A percentile compares a stretch with the other conserved stretches of the same genome.
Conservation (phyloP, 2,113 vertebrate genomes). For the Axis porcinus region DNA sequence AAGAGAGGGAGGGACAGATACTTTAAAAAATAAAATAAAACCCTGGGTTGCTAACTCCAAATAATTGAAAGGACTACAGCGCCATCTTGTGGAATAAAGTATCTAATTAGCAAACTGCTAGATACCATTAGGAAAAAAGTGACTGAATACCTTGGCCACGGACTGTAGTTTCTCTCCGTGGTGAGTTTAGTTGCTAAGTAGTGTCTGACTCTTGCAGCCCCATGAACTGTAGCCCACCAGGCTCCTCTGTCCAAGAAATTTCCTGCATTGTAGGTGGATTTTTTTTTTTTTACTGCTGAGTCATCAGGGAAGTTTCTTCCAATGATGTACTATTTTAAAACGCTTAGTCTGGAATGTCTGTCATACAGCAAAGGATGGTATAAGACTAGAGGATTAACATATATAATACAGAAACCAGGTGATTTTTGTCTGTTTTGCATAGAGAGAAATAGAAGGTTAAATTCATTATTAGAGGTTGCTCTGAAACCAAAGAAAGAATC, state of each 20-base stretch:
- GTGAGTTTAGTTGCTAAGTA: background rate
- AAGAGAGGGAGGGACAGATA: background rate
- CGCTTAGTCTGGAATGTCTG: background rate
- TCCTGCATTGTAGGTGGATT: background rate
- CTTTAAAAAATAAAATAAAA: background rate
- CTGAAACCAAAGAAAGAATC: background rate
- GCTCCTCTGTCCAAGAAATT: background rate
- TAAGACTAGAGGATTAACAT: background rate
- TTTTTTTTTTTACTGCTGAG: background rate
- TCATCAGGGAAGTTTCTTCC: background rate
- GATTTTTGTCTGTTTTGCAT: background rate
- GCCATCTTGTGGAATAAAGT: constrained; percentile 62
- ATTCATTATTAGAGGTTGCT: background rate
- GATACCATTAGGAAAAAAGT: background rate
- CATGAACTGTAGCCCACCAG: background rate
- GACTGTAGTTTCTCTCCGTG: background rate
- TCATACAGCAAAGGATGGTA: background rate
- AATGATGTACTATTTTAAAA: background rate
- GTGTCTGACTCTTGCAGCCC: background rate
- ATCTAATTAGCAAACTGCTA: background rate
- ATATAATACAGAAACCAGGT: background rate
- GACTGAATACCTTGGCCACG: background rate
- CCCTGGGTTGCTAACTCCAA: background rate
- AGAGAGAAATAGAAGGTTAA: background rate
- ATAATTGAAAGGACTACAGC: constrained; percentile 50